Conservation (phyloP, 2,888 invertebrate species). For the Ferdinandea cuprea region DNA sequence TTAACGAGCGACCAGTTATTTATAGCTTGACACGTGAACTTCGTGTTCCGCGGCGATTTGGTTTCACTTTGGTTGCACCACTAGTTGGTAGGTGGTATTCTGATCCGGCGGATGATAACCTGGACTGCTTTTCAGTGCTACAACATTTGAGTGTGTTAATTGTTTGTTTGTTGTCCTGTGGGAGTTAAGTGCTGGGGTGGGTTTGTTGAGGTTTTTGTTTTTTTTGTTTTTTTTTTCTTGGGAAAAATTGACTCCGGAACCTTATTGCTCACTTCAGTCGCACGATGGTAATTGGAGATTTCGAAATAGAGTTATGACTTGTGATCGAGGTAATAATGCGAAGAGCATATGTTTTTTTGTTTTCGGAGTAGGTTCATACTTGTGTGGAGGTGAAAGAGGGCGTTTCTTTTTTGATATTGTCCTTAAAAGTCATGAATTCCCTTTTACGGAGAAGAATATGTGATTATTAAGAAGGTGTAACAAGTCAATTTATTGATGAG, state of each 20-base stretch:
- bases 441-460: too few relatives aligned
- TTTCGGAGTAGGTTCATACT: too few relatives aligned
- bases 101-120: constrained; percentile 55
- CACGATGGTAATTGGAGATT: constrained; percentile 67
- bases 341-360: constrained; percentile 55
- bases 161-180: constrained; percentile 83
- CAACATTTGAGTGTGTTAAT: constrained; percentile 79
- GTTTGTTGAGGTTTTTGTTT: constrained; percentile 69
- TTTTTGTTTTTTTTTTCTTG: constrained; percentile 23
- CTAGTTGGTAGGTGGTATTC: not conserved
- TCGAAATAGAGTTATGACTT: constrained; percentile 55
- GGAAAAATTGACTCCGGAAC: constrained; percentile 63
- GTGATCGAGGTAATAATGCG: constrained; percentile 46
- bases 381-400: too few relatives aligned
- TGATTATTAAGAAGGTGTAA: too few relatives aligned
- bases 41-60: constrained; percentile 65
- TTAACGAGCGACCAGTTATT: constrained; percentile 75
- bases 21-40: constrained; percentile 74
- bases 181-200: constrained; percentile 80
- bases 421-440: too few relatives aligned
- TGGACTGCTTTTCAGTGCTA: constrained; percentile 53
- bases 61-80: constrained; percentile 54
- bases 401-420: too few relatives aligned
- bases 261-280: constrained; percentile 73
- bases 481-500: too few relatives aligned